Evolutionary conservation across 2,888 invertebrate genomes (phyloP).

Genomic region (Drosophila meridionalis): DNA sequence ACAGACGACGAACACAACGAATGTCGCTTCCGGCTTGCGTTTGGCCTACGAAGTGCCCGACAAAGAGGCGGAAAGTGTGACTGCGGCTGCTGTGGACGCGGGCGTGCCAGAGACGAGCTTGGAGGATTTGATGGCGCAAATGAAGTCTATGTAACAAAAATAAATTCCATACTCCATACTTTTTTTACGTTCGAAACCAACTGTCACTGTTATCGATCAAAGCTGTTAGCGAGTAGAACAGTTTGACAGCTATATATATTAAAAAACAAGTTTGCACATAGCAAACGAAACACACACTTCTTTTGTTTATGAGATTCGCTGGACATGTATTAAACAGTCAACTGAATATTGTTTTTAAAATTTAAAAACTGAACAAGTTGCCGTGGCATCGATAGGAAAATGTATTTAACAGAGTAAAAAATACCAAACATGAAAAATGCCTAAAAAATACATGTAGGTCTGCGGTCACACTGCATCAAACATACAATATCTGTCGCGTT

Average conservation of each 20-base stretch:
- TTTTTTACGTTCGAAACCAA: slow-evolving; percentile 26
- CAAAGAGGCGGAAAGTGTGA: slow-evolving; percentile 56
- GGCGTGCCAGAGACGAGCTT: slow-evolving; percentile 87
- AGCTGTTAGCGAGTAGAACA: neutral
- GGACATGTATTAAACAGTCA: neutral
- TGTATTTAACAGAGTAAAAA: slow-evolving; percentile 1
- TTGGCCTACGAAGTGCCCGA: slow-evolving; percentile 90
- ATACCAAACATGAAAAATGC: slow-evolving; percentile 9
- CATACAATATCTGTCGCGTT: slow-evolving; percentile 64
- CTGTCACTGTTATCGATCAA: neutral
- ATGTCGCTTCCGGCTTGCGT: slow-evolving; percentile 84
- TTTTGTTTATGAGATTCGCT: neutral
- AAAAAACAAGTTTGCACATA: too few species aligned
- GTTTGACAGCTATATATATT: too few species aligned
- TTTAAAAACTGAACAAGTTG: neutral
- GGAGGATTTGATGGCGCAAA: slow-evolving; percentile 96
- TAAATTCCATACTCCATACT: slow-evolving; percentile 45
- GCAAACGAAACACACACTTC: too few species aligned
- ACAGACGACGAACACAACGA: slow-evolving; percentile 5
- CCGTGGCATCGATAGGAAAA: slow-evolving; percentile 12
- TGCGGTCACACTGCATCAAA: slow-evolving; percentile 38
- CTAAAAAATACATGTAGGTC: neutral
- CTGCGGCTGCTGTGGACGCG: slow-evolving; percentile 30
- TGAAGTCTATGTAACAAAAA: slow-evolving; percentile 91
- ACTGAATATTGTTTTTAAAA: neutral